Percentiles rank a stretch among this genome's conserved stretches.
Conservation (phyloP, 2,797 vertebrate species). For the Parotocinclus haroldoi region DNA sequence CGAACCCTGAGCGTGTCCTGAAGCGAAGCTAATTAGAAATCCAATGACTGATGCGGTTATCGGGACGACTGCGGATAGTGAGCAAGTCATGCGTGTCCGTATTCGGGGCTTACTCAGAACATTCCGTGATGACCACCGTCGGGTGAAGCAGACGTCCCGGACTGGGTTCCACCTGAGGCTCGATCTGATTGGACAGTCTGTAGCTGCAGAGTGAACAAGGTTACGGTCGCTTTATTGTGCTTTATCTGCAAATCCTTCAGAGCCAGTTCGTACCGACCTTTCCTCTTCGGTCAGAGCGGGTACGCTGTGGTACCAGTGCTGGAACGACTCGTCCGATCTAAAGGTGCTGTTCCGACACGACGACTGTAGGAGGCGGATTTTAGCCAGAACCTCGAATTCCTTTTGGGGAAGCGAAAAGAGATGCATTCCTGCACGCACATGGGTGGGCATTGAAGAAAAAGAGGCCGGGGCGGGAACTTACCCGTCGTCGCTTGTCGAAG, state of each 20-base stretch:
- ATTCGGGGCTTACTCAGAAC: constrained; percentile 79
- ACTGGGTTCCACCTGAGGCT: constrained; percentile 70
- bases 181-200: constrained; percentile 82
- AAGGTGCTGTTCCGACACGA: constrained; percentile 83
- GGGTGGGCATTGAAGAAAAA: no score
- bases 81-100: no score
- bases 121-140: constrained; percentile 82
- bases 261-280: constrained; percentile 63
- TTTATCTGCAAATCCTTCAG: no score
- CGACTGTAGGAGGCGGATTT: constrained; percentile 83
- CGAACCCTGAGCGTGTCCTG: no score
- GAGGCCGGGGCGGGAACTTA: constrained; percentile 54
- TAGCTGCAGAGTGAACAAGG: constrained; percentile 66
- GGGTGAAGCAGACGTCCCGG: constrained; percentile 67
- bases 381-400: constrained; percentile 90
- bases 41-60: no score
- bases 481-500: constrained; percentile 89
- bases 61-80: no score
- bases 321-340: constrained; percentile 66
- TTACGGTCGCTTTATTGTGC: no score
- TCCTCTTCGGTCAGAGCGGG: constrained; percentile 76
- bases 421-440: not conserved
- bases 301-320: constrained; percentile 79
- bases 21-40: no score
- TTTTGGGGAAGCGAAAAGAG: constrained; percentile 51